A percentile compares a stretch with the other conserved stretches of the same genome.
Evolutionary conservation across 2,888 invertebrate genomes (phyloP).

Genomic region (Mimachlamys varia): DNA sequence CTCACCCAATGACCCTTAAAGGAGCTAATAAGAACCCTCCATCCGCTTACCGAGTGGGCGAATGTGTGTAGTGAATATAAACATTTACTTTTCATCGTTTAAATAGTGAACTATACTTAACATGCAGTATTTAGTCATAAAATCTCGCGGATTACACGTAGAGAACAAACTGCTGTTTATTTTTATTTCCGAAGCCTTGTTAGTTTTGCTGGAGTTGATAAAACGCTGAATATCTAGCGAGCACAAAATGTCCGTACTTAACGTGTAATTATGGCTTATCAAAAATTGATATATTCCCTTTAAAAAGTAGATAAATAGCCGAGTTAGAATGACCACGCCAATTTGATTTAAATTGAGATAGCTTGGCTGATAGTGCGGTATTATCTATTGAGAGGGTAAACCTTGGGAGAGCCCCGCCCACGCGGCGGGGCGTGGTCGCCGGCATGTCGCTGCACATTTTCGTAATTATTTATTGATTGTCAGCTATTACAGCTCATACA

Average conservation of each 20-base stretch:
- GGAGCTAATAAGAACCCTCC: neutral
- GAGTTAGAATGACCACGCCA: neutral
- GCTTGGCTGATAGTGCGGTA: neutral
- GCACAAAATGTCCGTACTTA: neutral
- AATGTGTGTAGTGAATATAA: neutral
- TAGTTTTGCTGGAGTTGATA: neutral
- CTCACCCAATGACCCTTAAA: neutral
- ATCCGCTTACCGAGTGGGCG: conserved; percentile 4
- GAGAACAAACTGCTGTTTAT: neutral
- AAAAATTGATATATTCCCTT: neutral
- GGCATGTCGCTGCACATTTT: neutral
- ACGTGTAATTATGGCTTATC: neutral
- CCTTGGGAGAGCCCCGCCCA: neutral
- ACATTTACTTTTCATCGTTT: neutral
- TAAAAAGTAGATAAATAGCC: neutral
- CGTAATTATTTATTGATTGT: too few species aligned
- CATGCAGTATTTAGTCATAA: neutral
- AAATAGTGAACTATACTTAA: neutral
- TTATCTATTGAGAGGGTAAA: neutral
- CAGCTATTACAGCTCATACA: too few species aligned
- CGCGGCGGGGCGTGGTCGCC: neutral
- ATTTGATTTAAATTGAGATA: neutral
- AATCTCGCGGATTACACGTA: neutral
- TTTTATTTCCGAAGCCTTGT: neutral
- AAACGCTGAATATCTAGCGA: neutral